Base-by-base conservation (phyloP, 2,797 vertebrate genomes). In the Melanotaenia pygmaea region DNA sequence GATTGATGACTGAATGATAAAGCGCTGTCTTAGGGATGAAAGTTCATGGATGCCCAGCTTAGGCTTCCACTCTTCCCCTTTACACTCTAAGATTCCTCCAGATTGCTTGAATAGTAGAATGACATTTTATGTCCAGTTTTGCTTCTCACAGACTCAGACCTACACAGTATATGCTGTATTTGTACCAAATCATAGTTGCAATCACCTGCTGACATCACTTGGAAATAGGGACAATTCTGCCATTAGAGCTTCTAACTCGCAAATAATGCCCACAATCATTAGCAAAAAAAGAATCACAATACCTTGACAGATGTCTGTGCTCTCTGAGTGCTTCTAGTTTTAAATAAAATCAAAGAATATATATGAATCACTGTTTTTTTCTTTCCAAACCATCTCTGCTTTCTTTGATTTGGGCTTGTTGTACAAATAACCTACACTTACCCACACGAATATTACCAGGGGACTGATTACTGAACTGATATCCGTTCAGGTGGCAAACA, bases 381-480 rank as follows among this genome's bases (percentile, higher is more conserved):
- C 14, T 9, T 30, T 56, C 1, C 13, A 14, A 30, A 30, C 26
- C 26, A 32, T 32, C 54, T 28, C 26, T 16, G 14, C 14, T 30
- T 26, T 32, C 5, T 32, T 30, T 57, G 16, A 30, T 32, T 57
- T 28, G 51, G 24, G 12, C n/a, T 51, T 22, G 4, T 54, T 54
- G 51, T 54, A 28, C 51, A 54, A 28, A 54, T 28, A 13, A 54
- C 51, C n/a, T 9, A 22, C 18, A 51, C n/a, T 51, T 51, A 10
- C 43, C 28, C 58, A 26, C 22, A 37, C 1, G 58, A 20, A 60
- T 58, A 65, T 76, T 54, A 74, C 5, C 26, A 61, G 22, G 54
- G 54, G 28, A 69, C 68, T 70, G 62, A 81, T 85, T 77, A 56
- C 28, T 50, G 20, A 70, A 58, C 24, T 59, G 30, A 58, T 32